Evolutionary conservation across 2,113 vertebrate genomes (phyloP).

Genomic region (Cervus canadensis): DNA sequence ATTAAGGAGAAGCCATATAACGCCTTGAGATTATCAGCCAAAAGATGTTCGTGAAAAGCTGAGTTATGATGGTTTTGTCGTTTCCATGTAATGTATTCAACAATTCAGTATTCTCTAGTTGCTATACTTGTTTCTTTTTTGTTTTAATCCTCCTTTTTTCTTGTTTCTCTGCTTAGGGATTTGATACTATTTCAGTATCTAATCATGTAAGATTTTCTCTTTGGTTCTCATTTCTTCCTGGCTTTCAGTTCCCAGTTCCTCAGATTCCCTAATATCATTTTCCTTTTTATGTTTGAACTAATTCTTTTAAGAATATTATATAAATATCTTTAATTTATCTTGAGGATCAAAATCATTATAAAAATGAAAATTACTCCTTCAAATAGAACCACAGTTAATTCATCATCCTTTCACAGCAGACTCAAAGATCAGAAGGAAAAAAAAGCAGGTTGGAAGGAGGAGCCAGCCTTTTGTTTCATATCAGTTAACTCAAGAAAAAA

Average conservation of each 20-base stretch:
- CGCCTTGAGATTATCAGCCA: slow-evolving; percentile 14
- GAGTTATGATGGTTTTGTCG: neutral
- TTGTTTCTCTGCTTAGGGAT: neutral
- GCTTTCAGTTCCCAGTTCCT: slow-evolving; percentile 8
- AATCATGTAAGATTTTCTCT: neutral
- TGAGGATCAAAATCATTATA: slow-evolving; percentile 13
- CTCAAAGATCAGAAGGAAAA: neutral
- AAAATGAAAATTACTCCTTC: slow-evolving; percentile 44
- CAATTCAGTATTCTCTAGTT: neutral
- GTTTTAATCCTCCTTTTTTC: neutral
- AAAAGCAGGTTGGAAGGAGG: slow-evolving; percentile 51
- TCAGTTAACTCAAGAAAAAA: slow-evolving; percentile 51
- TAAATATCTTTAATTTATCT: slow-evolving; percentile 9
- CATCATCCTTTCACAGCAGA: slow-evolving; percentile 54
- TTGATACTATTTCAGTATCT: neutral
- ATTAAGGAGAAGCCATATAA: neutral
- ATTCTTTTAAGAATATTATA: slow-evolving; percentile 45
- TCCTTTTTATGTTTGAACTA: slow-evolving; percentile 31
- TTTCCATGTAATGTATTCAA: slow-evolving; percentile 33
- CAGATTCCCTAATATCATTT: neutral
- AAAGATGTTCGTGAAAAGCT: slow-evolving; percentile 53
- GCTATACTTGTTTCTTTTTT: neutral
- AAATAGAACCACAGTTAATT: slow-evolving; percentile 32
- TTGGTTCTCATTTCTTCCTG: neutral
- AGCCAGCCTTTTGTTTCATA: slow-evolving; percentile 70